phyloP scores from a whole-genome alignment of 2,797 vertebrate species.

The Phyllotis vaccarum region DNA sequence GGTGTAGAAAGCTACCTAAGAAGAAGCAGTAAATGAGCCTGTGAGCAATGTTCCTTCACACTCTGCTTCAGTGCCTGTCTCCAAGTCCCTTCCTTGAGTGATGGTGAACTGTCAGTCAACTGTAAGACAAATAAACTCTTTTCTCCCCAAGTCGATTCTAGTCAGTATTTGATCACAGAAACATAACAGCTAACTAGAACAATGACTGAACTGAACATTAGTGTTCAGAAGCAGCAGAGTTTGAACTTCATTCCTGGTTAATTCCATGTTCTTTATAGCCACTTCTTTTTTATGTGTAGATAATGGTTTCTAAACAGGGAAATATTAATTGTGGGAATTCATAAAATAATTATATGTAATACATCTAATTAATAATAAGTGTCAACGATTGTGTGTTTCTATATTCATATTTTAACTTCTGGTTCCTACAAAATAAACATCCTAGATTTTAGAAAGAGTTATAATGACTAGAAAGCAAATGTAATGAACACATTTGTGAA shows the following conservation, averaged over 20 bases:
- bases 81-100: background rate
- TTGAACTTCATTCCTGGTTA: background rate
- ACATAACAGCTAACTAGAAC: background rate
- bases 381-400: background rate
- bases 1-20: background rate
- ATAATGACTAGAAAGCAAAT: constrained; percentile 30
- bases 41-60: background rate
- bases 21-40: background rate
- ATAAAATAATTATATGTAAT: background rate
- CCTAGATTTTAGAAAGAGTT: background rate
- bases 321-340: constrained; percentile 1
- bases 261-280: background rate
- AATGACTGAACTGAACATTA: background rate
- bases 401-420: constrained; percentile 28
- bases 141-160: background rate
- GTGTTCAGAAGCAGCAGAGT: background rate
- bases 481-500: background rate
- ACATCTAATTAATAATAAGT: background rate
- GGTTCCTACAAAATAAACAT: background rate
- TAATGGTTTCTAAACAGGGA: background rate
- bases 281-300: background rate
- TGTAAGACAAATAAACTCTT: background rate
- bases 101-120: background rate
- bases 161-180: background rate
- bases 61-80: background rate